Base-by-base conservation (phyloP, 2,888 invertebrate species). In the Trypoxylon attenuatum region DNA sequence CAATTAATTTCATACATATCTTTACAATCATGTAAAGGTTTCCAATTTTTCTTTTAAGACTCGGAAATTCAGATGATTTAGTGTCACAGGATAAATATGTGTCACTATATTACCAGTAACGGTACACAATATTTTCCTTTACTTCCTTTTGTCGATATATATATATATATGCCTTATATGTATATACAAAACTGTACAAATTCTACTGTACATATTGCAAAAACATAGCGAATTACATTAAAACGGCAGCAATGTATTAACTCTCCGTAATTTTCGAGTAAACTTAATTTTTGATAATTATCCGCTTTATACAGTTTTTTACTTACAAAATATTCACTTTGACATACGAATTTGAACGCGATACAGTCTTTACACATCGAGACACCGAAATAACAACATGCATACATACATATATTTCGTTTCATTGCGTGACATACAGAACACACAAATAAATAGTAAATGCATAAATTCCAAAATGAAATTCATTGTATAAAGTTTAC, bases 141-240 rank as follows among this genome's bases (percentile, higher is more conserved):
- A 5, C 43, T 46, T 43, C 29, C 33, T 2, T 55, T 13, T 27
- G 43, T 51, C 52, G 25, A 58, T 60, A 51, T 62, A 62, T 56
- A 69, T 52, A 52, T 72, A 33, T 6, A 13, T 8, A 33, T 33
- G 13, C 8, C 33, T 13, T 33, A 4, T 70, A 65, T 5, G 45
- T 73, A 63, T 68, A 76, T 46, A 73, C 69, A 73, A 66, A 54
- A 64, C n/a, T 72, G 66, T 66, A 70, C 51, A 76, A 52, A 65
- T 21, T 54, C 46, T 18, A 62, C 42, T 76, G 61, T 73, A 73
- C 42, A 57, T 68, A 60, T 57, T 43, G 23, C 38, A 47, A 57
- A 22, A 57, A 57, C 21, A 55, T 65, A 58, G 27, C 8, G 38
- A 57, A 58, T 15, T 59, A 2, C 54, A 27, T 46, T 61, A 58